Base-by-base conservation (phyloP, 2,797 vertebrate genomes). In the Acanthornis magna region DNA sequence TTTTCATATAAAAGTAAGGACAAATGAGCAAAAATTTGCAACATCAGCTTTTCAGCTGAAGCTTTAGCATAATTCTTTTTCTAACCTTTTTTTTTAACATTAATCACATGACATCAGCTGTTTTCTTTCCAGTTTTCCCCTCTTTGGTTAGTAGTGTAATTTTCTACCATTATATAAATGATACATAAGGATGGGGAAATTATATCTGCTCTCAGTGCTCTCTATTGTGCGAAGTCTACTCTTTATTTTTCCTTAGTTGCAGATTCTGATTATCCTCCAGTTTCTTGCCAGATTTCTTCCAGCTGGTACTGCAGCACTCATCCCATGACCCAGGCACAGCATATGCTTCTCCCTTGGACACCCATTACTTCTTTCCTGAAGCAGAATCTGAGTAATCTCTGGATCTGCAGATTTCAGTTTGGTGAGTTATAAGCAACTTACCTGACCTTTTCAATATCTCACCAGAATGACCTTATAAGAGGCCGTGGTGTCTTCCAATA, bases 331-430 rank as follows among this genome's bases (percentile, higher is more conserved):
- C 72, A 58, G 62, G 25, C 54, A 60, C 82, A 87, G 78, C 84
- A 50, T 91, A 65, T 95, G 66, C 55, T 89, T 77, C 89, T 91
- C 61, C 51, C 92, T 83, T 85, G 68, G 89, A 88, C 75, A 75
- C 32, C 18, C 54, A 19, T 65, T 78, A 4, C 38, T 91, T 67
- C 63, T 80, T 82, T 93, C 57, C 87, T 89, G 81, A 76, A 89
- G 54, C 63, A 81, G 66, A 87, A 51, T 34, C 75, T 73, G 61
- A 79, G 42, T 18, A 60, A 45, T 71, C 51, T 85, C 32, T 82
- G 53, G 34, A n/a, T 87, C 34, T 53, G 36, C 26, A 8, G 73
- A 32, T 88, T 91, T 76, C 60, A 32, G 17, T 73, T 82, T 40
- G 22, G 36, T 78, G 70, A 84, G 16, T 78, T 88, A n/a, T 8